Evolutionary conservation across 1,140 invertebrate genomes (phyloP).

Genomic region (Plectrocnemia conspersa): DNA sequence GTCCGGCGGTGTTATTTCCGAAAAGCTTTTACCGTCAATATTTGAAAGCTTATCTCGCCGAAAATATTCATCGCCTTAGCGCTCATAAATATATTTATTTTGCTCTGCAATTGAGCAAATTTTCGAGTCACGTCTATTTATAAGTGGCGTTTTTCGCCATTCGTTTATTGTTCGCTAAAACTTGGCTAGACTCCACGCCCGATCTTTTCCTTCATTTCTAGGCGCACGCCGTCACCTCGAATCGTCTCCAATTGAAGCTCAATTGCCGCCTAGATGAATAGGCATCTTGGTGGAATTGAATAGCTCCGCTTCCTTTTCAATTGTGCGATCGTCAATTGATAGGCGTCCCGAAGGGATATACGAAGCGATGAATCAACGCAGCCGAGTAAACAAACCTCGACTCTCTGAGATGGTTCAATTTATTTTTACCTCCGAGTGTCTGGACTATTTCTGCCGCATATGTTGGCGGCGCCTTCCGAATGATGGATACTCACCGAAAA

Average conservation of each 20-base stretch:
- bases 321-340: not conserved
- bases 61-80: too few species aligned
- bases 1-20: too few species aligned
- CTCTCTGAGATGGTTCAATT: slow-evolving; percentile 12
- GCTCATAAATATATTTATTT: too few species aligned
- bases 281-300: slow-evolving; percentile 1
- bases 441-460: slow-evolving; percentile 19
- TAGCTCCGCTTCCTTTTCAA: not conserved
- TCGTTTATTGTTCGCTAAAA: too few species aligned
- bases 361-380: not conserved
- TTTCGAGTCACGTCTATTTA: too few species aligned
- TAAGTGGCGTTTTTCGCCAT: too few species aligned
- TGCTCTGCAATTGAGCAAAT: too few species aligned
- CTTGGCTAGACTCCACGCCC: too few species aligned
- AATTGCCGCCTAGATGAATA: slow-evolving; percentile 6
- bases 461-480: slow-evolving; percentile 10
- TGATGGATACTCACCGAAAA: not conserved
- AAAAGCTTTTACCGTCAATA: too few species aligned
- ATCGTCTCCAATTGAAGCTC: slow-evolving; percentile 15
- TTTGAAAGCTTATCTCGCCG: too few species aligned
- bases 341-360: not conserved
- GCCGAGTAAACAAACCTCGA: slow-evolving; percentile 16
- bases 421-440: slow-evolving; percentile 18
- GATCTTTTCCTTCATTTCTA: too few species aligned
- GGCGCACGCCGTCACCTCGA: not conserved